These are phyloP conservation scores for Euleptes europaea DNA, from an alignment of 2,113 vertebrate genomes.

Conservation along the genomic window DNA sequence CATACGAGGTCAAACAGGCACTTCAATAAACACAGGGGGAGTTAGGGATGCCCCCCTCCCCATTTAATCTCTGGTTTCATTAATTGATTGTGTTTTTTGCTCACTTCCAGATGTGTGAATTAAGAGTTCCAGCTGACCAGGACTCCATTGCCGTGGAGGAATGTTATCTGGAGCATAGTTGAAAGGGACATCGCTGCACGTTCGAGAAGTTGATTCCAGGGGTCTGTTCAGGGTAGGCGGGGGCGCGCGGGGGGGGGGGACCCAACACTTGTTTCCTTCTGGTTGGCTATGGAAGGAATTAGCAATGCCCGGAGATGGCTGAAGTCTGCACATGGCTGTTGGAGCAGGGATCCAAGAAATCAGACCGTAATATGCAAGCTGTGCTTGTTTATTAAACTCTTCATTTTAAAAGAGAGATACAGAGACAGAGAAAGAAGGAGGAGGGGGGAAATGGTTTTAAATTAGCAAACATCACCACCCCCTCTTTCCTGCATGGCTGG, in stretches of 20 bases:
- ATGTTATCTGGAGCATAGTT: neutral
- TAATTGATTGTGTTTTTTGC: neutral
- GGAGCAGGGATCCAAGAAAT: constrained; percentile 51
- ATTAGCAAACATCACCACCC: no score
- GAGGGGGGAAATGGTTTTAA: neutral
- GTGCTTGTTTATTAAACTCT: constrained; percentile 63
- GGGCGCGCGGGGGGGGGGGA: fast-evolving
- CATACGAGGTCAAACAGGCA: neutral
- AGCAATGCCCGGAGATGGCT: neutral
- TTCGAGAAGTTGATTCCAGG: fast-evolving
- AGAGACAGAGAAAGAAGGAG: neutral
- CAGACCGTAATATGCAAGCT: constrained; percentile 57
- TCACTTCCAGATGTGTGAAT: neutral
- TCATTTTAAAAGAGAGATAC: constrained; percentile 59
- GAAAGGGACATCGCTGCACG: fast-evolving
- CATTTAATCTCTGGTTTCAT: neutral
- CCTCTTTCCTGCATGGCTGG: no score
- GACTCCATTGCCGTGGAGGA: neutral
- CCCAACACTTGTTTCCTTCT: constrained; percentile 52
- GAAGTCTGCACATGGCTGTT: constrained; percentile 29
- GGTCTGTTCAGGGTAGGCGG: neutral
- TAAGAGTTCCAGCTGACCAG: neutral
- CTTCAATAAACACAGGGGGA: fast-evolving
- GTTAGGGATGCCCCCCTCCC: fast-evolving
- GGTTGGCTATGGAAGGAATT: constrained; percentile 62